Base-by-base conservation (phyloP, 1,140 invertebrate genomes). In the Achatina immaculata region DNA sequence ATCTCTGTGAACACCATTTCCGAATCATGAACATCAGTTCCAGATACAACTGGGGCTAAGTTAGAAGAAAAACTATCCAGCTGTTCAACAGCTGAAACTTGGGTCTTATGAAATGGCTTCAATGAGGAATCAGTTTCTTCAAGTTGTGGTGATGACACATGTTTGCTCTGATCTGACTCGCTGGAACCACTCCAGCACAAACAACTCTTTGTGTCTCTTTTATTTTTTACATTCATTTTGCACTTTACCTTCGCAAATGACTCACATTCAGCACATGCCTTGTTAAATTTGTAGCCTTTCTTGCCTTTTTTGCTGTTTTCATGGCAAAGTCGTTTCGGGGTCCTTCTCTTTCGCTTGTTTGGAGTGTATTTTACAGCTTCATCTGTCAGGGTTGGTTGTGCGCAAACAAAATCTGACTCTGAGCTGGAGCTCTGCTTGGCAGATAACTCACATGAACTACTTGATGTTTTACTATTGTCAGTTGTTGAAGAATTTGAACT, bases 321-420 rank as follows among this genome's bases (percentile, higher is more conserved):
- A 24, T 6, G 76, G 31, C 1, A 40, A 21, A 62, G 6, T 69
- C 68, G 68, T 36, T 78, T 78, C 2, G 76, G 76, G 19, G 31
- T 43, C 36, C 6, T n/a, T 36, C 28, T 68, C 76, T 78, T 78
- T 48, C 76, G 34, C 36, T 68, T 78, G 40, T 68, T 78, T 16
- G 36, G 6, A 4, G 38, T 31, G n/a, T 65, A 6, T 34, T 1
- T 40, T 14, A 24, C 0, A 2, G 14, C 38, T 4, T 80, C 78
- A 48, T 71, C 45, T 51, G 31, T 28, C 14, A 80, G 28, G 58
- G 78, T 80, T 1, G 78, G 16, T n/a, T 71, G 66, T 55, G 48
- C 40, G 55, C 40, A 43, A 34, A 38, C 1, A 34, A 71, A 80
- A 28, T 71, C 65, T 43, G 68, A 36, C 11, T 72, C 68, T 34